Evolutionary conservation across 2,888 invertebrate species (phyloP).

Genomic region (Steromphala cineraria): DNA sequence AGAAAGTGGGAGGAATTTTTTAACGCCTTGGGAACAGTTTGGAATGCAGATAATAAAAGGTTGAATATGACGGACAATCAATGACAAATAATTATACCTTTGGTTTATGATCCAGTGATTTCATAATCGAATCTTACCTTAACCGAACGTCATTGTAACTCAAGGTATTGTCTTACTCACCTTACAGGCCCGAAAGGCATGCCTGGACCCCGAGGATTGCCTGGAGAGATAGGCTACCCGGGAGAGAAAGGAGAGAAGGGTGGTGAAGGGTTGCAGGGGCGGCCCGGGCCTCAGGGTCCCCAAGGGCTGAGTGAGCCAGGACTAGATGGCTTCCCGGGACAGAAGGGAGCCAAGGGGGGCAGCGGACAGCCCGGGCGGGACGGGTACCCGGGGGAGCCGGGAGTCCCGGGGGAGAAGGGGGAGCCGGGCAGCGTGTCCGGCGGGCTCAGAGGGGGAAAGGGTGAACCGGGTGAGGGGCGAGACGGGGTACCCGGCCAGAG

Average conservation of each 20-base stretch:
- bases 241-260: slow-evolving; percentile 37
- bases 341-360: slow-evolving; percentile 1
- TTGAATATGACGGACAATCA: too few species aligned
- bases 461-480: slow-evolving; percentile 16
- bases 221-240: slow-evolving; percentile 32
- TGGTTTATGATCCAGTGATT: too few species aligned
- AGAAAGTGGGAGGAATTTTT: too few species aligned
- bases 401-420: slow-evolving; percentile 40
- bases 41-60: too few species aligned
- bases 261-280: slow-evolving; percentile 28
- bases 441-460: slow-evolving; percentile 19
- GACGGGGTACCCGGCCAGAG: neutral
- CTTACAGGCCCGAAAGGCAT: slow-evolving; percentile 79
- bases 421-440: neutral
- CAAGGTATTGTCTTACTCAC: too few species aligned
- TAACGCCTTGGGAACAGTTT: too few species aligned
- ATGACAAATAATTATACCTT: too few species aligned
- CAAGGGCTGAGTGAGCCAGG: slow-evolving; percentile 26
- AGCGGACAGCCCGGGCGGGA: neutral
- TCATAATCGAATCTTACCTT: too few species aligned
- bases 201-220: slow-evolving; percentile 81
- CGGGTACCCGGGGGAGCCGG: slow-evolving; percentile 31
- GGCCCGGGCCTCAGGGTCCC: slow-evolving; percentile 29
- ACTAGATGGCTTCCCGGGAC: slow-evolving; percentile 30
- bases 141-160: too few species aligned